A percentile compares a stretch with the other conserved stretches of the same genome.
phyloP scores from a whole-genome alignment of 2,888 invertebrate species.

The Iselma pallidipennis region DNA sequence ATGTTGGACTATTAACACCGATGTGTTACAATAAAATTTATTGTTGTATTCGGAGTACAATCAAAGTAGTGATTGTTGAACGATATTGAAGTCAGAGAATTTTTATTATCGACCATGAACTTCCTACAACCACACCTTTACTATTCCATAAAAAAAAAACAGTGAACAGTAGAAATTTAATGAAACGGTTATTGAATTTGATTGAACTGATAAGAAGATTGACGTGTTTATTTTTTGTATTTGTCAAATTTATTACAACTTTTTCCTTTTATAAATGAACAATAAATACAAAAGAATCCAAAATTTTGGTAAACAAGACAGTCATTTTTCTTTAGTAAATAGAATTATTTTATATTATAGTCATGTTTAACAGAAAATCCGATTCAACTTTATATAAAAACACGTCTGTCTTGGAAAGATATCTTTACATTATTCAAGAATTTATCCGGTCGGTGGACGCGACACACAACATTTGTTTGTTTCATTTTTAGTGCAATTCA shows the following conservation, averaged over 20 bases:
- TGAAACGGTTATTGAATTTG: not conserved
- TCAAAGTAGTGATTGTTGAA: not conserved
- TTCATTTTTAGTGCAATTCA: not conserved
- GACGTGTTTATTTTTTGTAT: not conserved
- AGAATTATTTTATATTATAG: not conserved
- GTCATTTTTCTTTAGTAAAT: not conserved
- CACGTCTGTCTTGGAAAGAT: not conserved
- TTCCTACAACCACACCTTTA: not conserved
- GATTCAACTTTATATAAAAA: constrained; percentile 1
- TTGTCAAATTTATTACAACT: not conserved
- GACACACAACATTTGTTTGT: not conserved
- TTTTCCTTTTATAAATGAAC: not conserved
- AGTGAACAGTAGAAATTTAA: too few species aligned
- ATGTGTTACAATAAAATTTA: too few species aligned
- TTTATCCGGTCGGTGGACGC: constrained; percentile 14
- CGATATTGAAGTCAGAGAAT: not conserved
- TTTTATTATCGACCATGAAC: not conserved
- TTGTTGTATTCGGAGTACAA: too few species aligned
- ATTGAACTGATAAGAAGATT: not conserved
- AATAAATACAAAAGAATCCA: too few species aligned
- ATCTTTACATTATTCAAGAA: not conserved
- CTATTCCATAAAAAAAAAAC: too few species aligned
- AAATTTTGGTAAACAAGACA: not conserved
- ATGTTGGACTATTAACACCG: too few species aligned
- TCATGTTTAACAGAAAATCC: not conserved